phyloP scores from a whole-genome alignment of 2,888 invertebrate genomes.

The Tipula unca region DNA sequence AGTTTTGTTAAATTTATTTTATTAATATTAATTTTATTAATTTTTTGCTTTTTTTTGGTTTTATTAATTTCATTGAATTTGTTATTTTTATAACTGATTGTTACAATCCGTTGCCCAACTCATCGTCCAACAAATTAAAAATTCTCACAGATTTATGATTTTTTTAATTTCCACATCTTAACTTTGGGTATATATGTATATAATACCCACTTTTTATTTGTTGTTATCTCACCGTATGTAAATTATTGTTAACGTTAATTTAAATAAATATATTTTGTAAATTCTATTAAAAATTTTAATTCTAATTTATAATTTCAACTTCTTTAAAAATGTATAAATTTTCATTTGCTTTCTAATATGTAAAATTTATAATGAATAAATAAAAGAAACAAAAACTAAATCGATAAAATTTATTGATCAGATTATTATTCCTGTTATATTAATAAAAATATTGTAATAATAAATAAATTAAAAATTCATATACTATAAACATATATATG shows the following conservation, averaged over 20 bases:
- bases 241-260: neutral
- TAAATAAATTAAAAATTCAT: neutral
- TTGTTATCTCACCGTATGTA: neutral
- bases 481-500: too few relatives aligned
- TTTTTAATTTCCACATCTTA: too few relatives aligned
- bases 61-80: too few relatives aligned
- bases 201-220: neutral
- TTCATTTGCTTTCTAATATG: neutral
- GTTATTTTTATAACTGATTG: too few relatives aligned
- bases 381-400: neutral
- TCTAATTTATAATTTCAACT: neutral
- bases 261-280: neutral
- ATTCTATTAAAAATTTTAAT: neutral
- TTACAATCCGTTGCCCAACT: too few relatives aligned
- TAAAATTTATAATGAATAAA: neutral
- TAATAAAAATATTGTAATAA: neutral
- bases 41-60: too few relatives aligned
- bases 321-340: too few relatives aligned
- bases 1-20: too few relatives aligned
- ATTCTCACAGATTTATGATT: too few relatives aligned
- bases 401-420: neutral
- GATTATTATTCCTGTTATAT: neutral
- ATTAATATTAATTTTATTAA: too few relatives aligned
- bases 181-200: too few relatives aligned
- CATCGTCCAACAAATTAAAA: too few relatives aligned